Evolutionary conservation across 2,113 vertebrate genomes (phyloP).

Genomic region (Pseudopipra pipra): DNA sequence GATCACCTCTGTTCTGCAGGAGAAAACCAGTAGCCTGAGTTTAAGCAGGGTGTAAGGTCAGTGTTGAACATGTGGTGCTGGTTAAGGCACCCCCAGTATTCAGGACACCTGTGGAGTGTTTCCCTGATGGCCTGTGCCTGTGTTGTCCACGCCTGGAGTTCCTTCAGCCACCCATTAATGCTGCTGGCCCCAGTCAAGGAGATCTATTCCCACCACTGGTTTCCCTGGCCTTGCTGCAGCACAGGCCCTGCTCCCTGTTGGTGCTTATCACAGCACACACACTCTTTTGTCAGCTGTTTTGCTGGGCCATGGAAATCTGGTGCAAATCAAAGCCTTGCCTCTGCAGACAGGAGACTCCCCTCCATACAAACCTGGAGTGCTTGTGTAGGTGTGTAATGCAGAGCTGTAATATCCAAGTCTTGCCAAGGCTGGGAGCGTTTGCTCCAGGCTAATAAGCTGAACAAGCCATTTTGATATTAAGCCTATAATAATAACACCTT

Average conservation of each 20-base stretch:
- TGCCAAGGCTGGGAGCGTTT: background rate
- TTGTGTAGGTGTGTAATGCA: background rate
- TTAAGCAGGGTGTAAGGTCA: background rate
- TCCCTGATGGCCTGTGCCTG: background rate
- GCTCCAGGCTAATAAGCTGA: background rate
- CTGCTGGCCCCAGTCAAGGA: background rate
- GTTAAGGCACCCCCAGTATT: background rate
- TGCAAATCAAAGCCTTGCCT: background rate
- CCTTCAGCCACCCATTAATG: background rate
- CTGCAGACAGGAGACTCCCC: background rate
- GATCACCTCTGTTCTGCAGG: background rate
- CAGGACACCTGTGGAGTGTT: rapidly evolving
- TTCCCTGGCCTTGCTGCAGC: background rate
- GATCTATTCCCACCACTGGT: rapidly evolving
- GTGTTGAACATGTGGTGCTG: rapidly evolving
- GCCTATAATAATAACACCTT: slow-evolving; percentile 49
- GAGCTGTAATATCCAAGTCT: background rate
- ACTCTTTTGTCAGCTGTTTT: background rate
- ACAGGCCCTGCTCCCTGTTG: rapidly evolving
- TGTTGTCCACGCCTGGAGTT: rapidly evolving
- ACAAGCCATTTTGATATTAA: slow-evolving; percentile 44
- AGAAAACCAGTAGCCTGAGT: background rate
- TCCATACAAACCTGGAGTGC: background rate
- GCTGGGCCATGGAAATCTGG: background rate
- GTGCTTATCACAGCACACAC: background rate